Percentiles rank a stretch among this genome's conserved stretches.
phyloP scores from a whole-genome alignment of 2,888 invertebrate genomes.

The Teleiodes luculella region DNA sequence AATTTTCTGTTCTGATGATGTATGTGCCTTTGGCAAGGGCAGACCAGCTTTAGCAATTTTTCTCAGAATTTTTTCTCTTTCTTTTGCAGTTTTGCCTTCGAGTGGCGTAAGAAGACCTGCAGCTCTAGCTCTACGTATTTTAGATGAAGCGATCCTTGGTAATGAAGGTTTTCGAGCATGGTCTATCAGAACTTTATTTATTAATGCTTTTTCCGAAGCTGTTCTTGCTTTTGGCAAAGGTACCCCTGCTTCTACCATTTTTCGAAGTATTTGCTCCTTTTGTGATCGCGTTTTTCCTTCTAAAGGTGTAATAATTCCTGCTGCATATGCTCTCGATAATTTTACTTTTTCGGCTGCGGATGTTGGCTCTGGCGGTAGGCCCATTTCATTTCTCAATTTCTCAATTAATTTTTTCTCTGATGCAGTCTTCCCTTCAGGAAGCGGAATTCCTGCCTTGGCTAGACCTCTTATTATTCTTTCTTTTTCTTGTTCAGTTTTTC shows the following conservation, averaged over 20 bases:
- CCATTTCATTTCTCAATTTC: slow-evolving; percentile 23
- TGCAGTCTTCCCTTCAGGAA: slow-evolving; percentile 26
- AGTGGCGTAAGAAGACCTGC: slow-evolving; percentile 20
- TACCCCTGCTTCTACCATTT: slow-evolving; percentile 28
- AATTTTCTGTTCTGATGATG: slow-evolving; percentile 34
- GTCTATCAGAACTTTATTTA: background rate
- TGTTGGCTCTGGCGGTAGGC: slow-evolving; percentile 31
- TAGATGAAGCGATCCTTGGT: slow-evolving; percentile 28
- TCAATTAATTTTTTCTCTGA: slow-evolving; percentile 28
- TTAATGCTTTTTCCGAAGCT: slow-evolving; percentile 27
- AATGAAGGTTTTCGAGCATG: slow-evolving; percentile 21
- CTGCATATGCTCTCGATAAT: slow-evolving; percentile 7
- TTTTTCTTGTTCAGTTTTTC: slow-evolving; percentile 31
- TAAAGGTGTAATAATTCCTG: slow-evolving; percentile 23
- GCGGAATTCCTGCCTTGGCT: slow-evolving; percentile 20
- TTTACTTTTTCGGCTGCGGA: slow-evolving; percentile 31
- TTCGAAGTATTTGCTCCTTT: slow-evolving; percentile 32
- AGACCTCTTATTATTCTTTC: slow-evolving; percentile 22
- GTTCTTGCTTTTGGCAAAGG: slow-evolving; percentile 36
- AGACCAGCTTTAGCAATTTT: slow-evolving; percentile 25
- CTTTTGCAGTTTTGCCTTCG: background rate
- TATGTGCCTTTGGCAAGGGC: slow-evolving; percentile 32
- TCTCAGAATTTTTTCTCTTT: slow-evolving; percentile 15
- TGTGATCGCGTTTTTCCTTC: slow-evolving; percentile 27
- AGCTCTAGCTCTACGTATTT: slow-evolving; percentile 27